Evolutionary conservation across 2,888 invertebrate species (phyloP), one percentile per base, ranked within the genome.

Genomic region (Drosophila greeni): DNA sequence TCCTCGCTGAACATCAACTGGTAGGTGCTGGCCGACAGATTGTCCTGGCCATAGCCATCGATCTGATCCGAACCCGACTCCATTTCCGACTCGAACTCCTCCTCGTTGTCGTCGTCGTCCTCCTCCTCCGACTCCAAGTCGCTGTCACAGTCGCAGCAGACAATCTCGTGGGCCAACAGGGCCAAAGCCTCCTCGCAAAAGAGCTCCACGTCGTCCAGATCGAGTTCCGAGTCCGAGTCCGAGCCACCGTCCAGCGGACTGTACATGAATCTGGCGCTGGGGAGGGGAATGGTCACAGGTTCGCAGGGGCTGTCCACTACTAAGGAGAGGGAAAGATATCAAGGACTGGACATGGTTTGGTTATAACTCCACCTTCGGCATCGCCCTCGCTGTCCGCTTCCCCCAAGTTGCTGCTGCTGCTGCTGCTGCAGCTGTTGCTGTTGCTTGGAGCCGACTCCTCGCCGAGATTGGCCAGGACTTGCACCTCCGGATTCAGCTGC

Each of bases 141-240:
- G 2, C 69, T 51, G 3, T 72, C 82, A 9, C 51, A 34, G 0
- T 75, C 82, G 12, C 79, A 78, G 70, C 76, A 82, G 36, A 72
- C 76, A n/a, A 73, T 76, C 31, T 76, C 80, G 37, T 79, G 70
- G 9, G 60, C 68, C n/a, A 82, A 45, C 40, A 76, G 48, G 2
- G 83, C 74, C 1, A 66, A 24, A 4, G 82, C 62, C 37, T 77
- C 82, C 2, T 84, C 73, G 36, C 65, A 61, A 3, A 33, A 48
- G 1, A 45, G 33, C 0, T 42, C 58, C 36, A 18, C 39, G 5
- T 71, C 57, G 12, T 24, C 53, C 42, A 34, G 6, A 2, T 62
- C 54, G 16, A 29, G 5, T 14, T 77, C 68, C 16, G 33, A 14
- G 14, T 73, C 73, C 14, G 64, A 61, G n/a, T 79, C 80, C 14